A percentile compares a stretch with the other conserved stretches of the same genome.
Conservation (phyloP, 2,888 invertebrate species). For the Tiphia femorata region DNA sequence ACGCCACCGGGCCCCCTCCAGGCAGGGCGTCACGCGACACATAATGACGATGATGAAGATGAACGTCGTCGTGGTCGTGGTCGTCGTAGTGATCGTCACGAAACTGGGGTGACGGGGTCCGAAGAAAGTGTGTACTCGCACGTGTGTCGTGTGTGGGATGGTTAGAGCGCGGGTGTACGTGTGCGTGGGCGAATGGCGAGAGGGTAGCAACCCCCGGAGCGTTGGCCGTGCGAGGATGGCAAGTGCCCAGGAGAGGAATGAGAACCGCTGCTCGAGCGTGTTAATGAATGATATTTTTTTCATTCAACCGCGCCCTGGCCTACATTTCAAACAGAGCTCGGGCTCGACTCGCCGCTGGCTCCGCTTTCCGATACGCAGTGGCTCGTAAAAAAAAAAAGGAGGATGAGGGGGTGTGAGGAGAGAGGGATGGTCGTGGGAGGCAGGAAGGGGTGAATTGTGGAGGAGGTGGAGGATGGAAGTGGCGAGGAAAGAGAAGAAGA, state of each 20-base stretch:
- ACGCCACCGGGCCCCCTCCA: constrained; percentile 6
- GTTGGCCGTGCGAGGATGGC: too few species aligned
- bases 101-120: neutral
- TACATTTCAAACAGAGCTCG: constrained; percentile 56
- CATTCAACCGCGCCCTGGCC: constrained; percentile 66
- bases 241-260: constrained; percentile 25
- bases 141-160: neutral
- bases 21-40: neutral
- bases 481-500: neutral
- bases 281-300: constrained; percentile 67
- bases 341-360: constrained; percentile 31
- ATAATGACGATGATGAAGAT: neutral
- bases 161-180: neutral
- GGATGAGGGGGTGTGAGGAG: neutral
- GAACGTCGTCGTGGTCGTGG: too few species aligned
- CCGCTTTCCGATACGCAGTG: constrained; percentile 43
- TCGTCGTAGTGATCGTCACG: too few species aligned
- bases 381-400: constrained; percentile 31
- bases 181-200: neutral
- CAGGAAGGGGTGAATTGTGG: neutral
- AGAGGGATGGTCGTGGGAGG: neutral
- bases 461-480: neutral
- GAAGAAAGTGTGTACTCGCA: neutral
- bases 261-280: constrained; percentile 59
- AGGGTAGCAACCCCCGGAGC: neutral